Percentiles rank a stretch among this genome's conserved stretches.
Conservation (phyloP, 2,888 invertebrate genomes). For the Latrodectus elegans region DNA sequence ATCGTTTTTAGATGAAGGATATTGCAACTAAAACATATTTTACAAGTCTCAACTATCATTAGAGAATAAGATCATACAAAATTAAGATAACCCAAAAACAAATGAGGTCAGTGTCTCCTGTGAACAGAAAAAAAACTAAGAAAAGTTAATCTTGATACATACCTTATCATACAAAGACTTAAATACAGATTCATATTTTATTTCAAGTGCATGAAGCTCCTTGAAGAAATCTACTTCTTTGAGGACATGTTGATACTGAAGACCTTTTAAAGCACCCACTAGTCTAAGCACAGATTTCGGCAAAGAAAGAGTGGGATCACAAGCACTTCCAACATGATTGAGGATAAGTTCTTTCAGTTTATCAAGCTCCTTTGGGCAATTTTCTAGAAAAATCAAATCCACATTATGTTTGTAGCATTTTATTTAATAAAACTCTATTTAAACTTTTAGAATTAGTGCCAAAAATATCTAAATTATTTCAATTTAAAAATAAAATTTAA, state of each 20-base stretch:
- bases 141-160: conserved; percentile 68
- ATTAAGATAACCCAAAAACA: too few relatives aligned
- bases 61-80: neutral
- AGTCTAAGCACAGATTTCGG: conserved; percentile 86
- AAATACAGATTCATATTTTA: conserved; percentile 86
- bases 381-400: neutral
- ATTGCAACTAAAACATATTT: neutral
- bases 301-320: conserved; percentile 73
- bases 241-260: conserved; percentile 88
- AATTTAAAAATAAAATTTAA: too few relatives aligned
- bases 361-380: conserved; percentile 1
- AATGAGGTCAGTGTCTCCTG: neutral
- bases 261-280: conserved; percentile 87
- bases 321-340: conserved; percentile 18
- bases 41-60: neutral
- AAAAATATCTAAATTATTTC: too few relatives aligned
- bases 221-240: conserved; percentile 94
- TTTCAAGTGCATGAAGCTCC: conserved; percentile 94
- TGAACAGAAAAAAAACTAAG: neutral
- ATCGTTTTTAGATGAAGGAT: too few relatives aligned
- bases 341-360: conserved; percentile 16
- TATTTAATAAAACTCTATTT: too few relatives aligned
- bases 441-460: too few relatives aligned
- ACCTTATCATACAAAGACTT: conserved; percentile 82
- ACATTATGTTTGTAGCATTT: too few relatives aligned